A percentile compares a stretch with the other conserved stretches of the same genome.
phyloP scores from a whole-genome alignment of 1,140 invertebrate genomes.

The Ylistrum balloti region DNA sequence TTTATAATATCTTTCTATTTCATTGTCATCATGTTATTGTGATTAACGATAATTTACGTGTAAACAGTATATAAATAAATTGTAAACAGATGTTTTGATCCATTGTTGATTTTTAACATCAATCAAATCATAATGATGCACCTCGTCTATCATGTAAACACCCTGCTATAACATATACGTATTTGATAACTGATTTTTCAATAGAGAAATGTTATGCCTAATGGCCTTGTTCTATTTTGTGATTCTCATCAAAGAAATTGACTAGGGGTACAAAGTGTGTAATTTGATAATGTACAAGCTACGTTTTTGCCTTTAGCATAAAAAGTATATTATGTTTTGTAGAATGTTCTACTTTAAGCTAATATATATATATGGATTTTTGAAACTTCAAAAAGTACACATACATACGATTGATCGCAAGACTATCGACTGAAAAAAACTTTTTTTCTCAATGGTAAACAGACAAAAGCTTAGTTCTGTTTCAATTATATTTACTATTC shows the following conservation, averaged over 20 bases:
- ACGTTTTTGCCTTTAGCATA: too few relatives aligned
- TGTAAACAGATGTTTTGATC: neutral
- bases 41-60: neutral
- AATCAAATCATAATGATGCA: neutral
- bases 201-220: neutral
- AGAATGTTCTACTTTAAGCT: too few relatives aligned
- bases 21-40: neutral
- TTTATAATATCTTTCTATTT: neutral
- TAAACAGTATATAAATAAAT: constrained; percentile 16
- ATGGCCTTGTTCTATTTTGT: neutral
- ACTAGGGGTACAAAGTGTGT: neutral
- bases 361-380: too few relatives aligned
- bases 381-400: too few relatives aligned
- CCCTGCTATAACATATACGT: neutral
- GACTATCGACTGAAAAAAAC: too few relatives aligned
- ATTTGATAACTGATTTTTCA: neutral
- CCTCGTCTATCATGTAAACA: neutral
- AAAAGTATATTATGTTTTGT: too few relatives aligned
- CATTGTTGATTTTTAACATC: neutral
- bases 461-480: too few relatives aligned
- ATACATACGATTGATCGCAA: too few relatives aligned
- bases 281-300: neutral
- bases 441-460: too few relatives aligned
- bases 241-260: neutral
- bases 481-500: too few relatives aligned